A percentile compares a stretch with the other conserved stretches of the same genome.
phyloP scores from a whole-genome alignment of 2,113 vertebrate species.

The Cynoglossus semilaevis region DNA sequence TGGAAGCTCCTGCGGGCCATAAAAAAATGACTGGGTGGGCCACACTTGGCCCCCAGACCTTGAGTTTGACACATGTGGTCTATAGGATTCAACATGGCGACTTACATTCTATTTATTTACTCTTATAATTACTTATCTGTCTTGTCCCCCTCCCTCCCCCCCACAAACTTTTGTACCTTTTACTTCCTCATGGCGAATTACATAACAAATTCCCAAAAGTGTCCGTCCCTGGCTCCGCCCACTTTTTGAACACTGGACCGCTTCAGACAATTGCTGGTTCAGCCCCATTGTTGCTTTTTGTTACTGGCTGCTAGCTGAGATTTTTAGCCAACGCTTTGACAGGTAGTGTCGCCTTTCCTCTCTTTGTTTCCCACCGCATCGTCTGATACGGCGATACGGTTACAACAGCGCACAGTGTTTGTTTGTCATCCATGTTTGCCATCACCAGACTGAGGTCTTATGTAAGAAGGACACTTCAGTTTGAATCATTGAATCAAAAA shows the following conservation, averaged over 20 bases:
- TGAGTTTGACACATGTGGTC: too few relatives aligned
- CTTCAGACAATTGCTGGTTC: neutral
- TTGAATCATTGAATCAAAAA: too few relatives aligned
- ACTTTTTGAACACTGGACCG: neutral
- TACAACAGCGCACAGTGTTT: neutral
- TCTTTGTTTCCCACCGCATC: constrained; percentile 3
- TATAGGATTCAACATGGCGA: too few relatives aligned
- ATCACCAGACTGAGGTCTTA: too few relatives aligned
- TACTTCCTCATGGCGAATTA: constrained; percentile 12
- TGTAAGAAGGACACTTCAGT: too few relatives aligned
- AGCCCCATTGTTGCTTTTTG: neutral
- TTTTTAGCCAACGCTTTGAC: constrained; percentile 9
- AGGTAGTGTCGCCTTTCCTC: constrained; percentile 1
- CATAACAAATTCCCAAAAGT: constrained; percentile 24
- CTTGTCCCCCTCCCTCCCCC: too few relatives aligned
- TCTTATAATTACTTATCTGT: too few relatives aligned
- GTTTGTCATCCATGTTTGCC: neutral
- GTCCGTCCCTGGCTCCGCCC: neutral
- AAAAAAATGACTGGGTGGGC: too few relatives aligned
- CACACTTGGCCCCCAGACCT: too few relatives aligned
- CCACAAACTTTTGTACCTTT: too few relatives aligned
- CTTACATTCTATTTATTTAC: too few relatives aligned
- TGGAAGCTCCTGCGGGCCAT: too few relatives aligned
- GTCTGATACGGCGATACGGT: neutral
- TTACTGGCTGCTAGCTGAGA: neutral